Percentiles rank a stretch among this genome's conserved stretches.
Evolutionary conservation across 2,113 vertebrate species (phyloP).

Genomic region (Psephotus haematonotus): DNA sequence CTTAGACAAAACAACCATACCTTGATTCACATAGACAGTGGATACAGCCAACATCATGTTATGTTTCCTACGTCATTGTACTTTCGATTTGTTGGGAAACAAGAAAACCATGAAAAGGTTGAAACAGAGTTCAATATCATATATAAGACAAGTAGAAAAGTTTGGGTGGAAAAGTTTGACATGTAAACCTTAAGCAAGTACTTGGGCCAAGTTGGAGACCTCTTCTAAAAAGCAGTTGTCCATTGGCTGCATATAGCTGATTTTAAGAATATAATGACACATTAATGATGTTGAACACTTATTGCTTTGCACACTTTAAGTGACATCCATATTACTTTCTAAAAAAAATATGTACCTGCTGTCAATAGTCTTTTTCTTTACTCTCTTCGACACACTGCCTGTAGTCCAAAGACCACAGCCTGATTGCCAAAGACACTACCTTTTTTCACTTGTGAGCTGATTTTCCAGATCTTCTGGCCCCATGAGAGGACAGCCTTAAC

Average conservation of each 20-base stretch:
- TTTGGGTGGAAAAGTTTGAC: background rate
- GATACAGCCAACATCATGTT: background rate
- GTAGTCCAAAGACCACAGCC: background rate
- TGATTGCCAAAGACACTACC: fast-evolving
- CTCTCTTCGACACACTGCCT: background rate
- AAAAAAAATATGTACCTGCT: background rate
- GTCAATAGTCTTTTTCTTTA: background rate
- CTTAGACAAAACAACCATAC: background rate
- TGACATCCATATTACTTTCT: background rate
- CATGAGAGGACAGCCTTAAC: background rate
- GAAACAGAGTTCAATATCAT: background rate
- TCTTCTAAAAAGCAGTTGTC: background rate
- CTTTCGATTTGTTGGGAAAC: background rate
- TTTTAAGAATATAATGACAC: background rate
- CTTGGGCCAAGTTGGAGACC: background rate
- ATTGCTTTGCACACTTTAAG: background rate
- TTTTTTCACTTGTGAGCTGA: background rate
- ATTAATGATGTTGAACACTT: background rate
- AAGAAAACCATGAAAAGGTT: background rate
- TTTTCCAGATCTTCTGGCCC: background rate
- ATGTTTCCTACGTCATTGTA: background rate
- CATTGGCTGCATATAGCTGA: background rate
- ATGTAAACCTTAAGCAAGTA: background rate
- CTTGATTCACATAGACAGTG: background rate
- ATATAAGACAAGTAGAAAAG: background rate